Evolutionary conservation across 2,888 invertebrate genomes (phyloP), one percentile per base, ranked within the genome.

Genomic region (Hypolimnas misippus): DNA sequence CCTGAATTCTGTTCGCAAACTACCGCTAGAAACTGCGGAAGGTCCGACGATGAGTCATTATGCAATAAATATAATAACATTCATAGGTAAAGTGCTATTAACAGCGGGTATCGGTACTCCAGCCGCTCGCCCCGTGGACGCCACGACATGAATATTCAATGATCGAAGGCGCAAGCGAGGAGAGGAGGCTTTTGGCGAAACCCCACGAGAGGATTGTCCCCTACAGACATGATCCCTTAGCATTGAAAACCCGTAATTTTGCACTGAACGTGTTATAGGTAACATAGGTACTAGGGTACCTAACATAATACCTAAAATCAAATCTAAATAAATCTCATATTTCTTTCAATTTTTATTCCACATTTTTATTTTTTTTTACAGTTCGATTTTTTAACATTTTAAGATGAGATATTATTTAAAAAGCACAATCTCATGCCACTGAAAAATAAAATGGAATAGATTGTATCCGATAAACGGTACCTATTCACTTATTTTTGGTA

Each of bases 111-210:
- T 68, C 63, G 69, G 58, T 54, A 61, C 51, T 46, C 25, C 16
- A 35, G 38, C 17, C 38, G 49, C 52, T n/a, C 58, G 40, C 58
- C 19, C 56, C 35, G 65, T 51, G 51, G 46, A 51, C 54, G 54
- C 55, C 49, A 50, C 40, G 59, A 54, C 57, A 51, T 62, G 69
- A 69, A 69, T 70, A 63, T 59, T 38, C 55, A 64, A 66, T 61
- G 17, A n/a, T 16, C 14, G 29, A 14, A 12, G 58, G 51, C 12
- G 16, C 52, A 65, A 67, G 49, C 19, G 10, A 61, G 2, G 33
- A 63, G 66, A 56, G 55, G 21, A n/a, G 40, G 53, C 52, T 57
- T n/a, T 16, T 44, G 7, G 29, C 2, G 1, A 14, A 49, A 49
- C 6, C n/a, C 14, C 21, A 7, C 10, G 33, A 12, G 8, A 35